Evolutionary conservation across 2,797 vertebrate species (phyloP), one percentile per base, ranked within the genome.

Genomic region (Rhinatrema bivittatum): DNA sequence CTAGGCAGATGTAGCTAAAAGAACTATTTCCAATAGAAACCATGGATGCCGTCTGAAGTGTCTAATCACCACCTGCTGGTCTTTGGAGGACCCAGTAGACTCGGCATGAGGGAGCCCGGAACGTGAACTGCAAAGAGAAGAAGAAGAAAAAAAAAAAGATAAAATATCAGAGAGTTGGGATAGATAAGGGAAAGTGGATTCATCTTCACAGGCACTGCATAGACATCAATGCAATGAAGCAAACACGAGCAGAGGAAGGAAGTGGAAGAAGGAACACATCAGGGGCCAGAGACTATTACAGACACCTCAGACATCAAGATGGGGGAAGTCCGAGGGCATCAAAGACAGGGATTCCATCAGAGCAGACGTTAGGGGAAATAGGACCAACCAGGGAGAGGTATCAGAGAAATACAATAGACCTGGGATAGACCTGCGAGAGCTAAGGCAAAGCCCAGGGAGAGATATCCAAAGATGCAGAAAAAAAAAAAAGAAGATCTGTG

Each of bases 61-160:
- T 31, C 39, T 39, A 40, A 41, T 18, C 42, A 17, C 2, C 24
- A 25, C 41, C 46, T 32, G 26, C 14, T 10, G n/a, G 25, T 25
- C 39, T 21, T 34, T 35, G 39, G 30, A 47, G 42, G 31, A 39
- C 22, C 52, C 35, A 1, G 3, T 7, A 49, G 47, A 20, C 32
- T 39, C 50, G 5, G 50, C 37, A 33, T 34, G 19, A 3, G 0
- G 30, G 5, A 38, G 31, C 24, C 52, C 26, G 20, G 42, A 17
- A 9, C 23, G 21, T 20, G 39, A 58, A 41, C 75, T 78, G 63
- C 19, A 52, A 31, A 21, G n/a, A 26, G 45, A 39, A 27, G n/a
- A n/a, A n/a, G n/a, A n/a, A n/a, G n/a, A n/a, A n/a, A n/a, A n/a
- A n/a, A n/a, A n/a, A n/a, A n/a, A n/a, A n/a, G n/a, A n/a, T n/a